Evolutionary conservation across 2,113 vertebrate genomes (phyloP).

Genomic region (Pithys albifrons): DNA sequence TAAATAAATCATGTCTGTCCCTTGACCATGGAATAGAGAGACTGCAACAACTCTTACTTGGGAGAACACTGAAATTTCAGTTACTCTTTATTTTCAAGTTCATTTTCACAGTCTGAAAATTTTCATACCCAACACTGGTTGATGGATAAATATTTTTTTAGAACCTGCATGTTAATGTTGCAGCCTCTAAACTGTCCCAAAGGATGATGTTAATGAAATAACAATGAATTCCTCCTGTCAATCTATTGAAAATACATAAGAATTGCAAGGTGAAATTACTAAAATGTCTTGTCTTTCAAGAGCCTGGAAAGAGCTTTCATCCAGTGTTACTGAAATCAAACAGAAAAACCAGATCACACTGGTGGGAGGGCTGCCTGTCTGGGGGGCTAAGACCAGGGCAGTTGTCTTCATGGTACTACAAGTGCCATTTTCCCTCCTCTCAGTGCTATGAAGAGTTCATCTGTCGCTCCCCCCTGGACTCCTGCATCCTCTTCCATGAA

Average conservation of each 20-base stretch:
- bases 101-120: background rate
- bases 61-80: background rate
- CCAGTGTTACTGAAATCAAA: background rate
- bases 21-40: background rate
- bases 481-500: constrained; percentile 81
- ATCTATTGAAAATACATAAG: background rate
- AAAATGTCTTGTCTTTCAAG: background rate
- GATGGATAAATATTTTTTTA: background rate
- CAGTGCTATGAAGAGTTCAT: constrained; percentile 84
- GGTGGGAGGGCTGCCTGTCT: background rate
- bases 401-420: background rate
- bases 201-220: background rate
- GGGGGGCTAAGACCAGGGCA: background rate
- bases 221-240: background rate
- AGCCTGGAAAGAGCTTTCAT: background rate
- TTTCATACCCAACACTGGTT: background rate
- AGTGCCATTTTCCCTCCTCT: background rate
- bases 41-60: background rate
- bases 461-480: constrained; percentile 70
- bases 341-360: background rate
- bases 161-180: background rate
- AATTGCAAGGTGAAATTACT: background rate
- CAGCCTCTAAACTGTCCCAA: background rate
- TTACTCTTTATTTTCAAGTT: background rate
- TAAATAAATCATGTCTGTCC: background rate